Evolutionary conservation across 1,140 invertebrate genomes (phyloP), one percentile per base, ranked within the genome.

Genomic region (Heliothis virescens): DNA sequence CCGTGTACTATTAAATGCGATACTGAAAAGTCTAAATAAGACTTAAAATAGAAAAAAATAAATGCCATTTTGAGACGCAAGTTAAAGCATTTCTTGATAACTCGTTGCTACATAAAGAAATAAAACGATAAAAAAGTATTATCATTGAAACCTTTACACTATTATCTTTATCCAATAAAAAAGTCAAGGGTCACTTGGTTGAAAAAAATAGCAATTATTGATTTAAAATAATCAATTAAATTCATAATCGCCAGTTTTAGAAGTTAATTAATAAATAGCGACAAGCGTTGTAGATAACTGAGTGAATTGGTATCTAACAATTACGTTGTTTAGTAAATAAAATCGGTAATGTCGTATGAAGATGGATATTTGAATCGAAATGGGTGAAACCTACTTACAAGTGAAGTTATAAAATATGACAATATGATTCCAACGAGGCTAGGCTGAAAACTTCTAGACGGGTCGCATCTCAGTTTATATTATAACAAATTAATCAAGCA

Each of bases 1-100:
- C 57, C 69, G 69, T 41, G 57, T 47, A 21, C 48, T 50, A 65
- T 55, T 12, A 73, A 78, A 82, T 79, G 82, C 86, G 85, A 85
- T 47, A 53, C 29, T 72, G 81, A 83, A 86, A 82, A 76, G 16
- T 74, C 57, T 50, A 50, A 62, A 86, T 85, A 84, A 87, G 79
- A 84, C 77, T 86, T 91, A 89, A 72, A 81, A 82, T 79, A 79
- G 85, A 87, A 88, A 83, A 72, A 82, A 86, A 65, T 89, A 88
- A 90, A 89, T 91, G 87, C 89, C 81, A 86, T 89, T 87, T 85
- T 83, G 76, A 84, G 72, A 84, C 81, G 60, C 79, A 79, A 78
- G 65, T 71, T 55, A 80, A 79, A 71, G 65, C 65, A 77, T 13
- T 67, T 80, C 79, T 81, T 79, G 16, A 50, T 82, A 75, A 79